Conservation (phyloP, 92 coral and sea anemone genomes). For the Virgularia gustaviana region DNA sequence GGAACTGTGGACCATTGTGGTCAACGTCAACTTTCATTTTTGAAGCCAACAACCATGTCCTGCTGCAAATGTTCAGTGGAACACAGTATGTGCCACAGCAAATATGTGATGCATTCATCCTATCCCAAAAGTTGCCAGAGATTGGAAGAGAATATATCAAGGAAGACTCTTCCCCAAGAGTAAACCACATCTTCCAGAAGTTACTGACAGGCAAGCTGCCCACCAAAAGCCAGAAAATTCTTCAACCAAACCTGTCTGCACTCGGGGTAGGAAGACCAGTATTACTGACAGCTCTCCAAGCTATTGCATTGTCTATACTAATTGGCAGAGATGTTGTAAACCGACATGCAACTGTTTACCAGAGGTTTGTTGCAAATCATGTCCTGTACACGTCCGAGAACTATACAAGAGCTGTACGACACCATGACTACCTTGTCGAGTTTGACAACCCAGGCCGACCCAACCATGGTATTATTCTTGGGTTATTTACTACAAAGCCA, state of each 20-base stretch:
- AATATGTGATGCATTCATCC: too few species aligned
- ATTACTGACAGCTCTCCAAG: constrained; percentile 10
- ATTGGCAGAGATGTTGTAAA: constrained; percentile 22
- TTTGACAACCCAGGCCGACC: not conserved
- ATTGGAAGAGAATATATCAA: too few species aligned
- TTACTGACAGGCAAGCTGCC: too few species aligned
- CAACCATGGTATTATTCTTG: constrained; percentile 20
- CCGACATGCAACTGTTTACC: constrained; percentile 10
- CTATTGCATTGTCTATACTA: not conserved
- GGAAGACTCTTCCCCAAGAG: too few species aligned
- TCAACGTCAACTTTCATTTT: too few species aligned
- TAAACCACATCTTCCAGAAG: too few species aligned
- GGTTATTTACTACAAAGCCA: constrained; percentile 14
- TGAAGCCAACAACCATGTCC: too few species aligned
- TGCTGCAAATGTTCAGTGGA: too few species aligned
- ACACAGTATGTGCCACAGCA: too few species aligned
- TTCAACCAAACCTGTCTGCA: not conserved
- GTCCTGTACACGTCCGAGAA: constrained; percentile 17
- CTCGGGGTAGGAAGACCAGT: constrained; percentile 1
- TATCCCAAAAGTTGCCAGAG: too few species aligned
- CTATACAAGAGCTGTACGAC: constrained; percentile 7
- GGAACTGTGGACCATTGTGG: too few species aligned
- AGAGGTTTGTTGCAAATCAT: constrained; percentile 19
- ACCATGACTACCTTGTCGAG: constrained; percentile 5
- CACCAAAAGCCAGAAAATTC: constrained; percentile 1